Conservation (phyloP, 1,140 invertebrate species). For the Trachymyrmex septentrionalis region DNA sequence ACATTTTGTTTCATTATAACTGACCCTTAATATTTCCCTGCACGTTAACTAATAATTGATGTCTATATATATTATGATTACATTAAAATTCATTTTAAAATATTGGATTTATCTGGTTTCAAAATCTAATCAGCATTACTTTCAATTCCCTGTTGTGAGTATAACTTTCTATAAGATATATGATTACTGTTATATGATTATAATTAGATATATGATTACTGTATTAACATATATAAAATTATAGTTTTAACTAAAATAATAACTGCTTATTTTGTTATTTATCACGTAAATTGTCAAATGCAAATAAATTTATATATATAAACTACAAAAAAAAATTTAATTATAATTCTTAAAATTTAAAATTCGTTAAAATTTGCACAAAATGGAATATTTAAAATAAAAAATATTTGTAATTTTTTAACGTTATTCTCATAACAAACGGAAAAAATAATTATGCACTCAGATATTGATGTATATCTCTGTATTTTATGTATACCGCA, state of each 20-base stretch:
- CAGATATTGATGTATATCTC: not conserved
- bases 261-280: not conserved
- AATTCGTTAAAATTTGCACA: not conserved
- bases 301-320: not conserved
- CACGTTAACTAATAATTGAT: constrained; percentile 51
- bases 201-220: constrained; percentile 12
- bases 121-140: constrained; percentile 52
- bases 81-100: constrained; percentile 48
- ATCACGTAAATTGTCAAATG: not conserved
- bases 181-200: constrained; percentile 7
- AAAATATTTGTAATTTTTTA: not conserved
- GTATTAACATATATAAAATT: constrained; percentile 35
- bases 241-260: not conserved
- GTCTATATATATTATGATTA: constrained; percentile 32
- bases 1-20: constrained; percentile 40
- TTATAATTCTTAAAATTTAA: not conserved
- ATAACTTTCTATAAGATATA: not conserved
- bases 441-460: constrained; percentile 19
- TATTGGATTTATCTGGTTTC: constrained; percentile 45
- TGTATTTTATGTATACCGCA: constrained; percentile 19
- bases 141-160: not conserved
- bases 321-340: not conserved
- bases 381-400: not conserved
- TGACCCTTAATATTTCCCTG: constrained; percentile 34
- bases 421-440: not conserved